phyloP scores from a whole-genome alignment of 2,113 vertebrate genomes.

The Myrmecophaga tridactyla region DNA sequence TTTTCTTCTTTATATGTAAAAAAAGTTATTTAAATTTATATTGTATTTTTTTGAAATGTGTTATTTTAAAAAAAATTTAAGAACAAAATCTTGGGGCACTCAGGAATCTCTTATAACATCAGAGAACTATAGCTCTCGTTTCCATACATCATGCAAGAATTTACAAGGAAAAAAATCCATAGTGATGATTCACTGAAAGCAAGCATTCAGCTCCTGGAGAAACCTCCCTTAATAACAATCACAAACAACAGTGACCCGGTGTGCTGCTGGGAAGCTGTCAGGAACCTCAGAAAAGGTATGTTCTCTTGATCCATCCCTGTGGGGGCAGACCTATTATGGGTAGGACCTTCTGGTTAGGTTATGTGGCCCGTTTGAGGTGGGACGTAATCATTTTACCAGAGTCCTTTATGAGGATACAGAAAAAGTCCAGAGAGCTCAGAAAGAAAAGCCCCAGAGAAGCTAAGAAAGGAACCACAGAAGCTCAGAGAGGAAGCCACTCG shows the following conservation, averaged over 20 bases:
- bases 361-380: too few relatives aligned
- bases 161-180: conserved; percentile 26
- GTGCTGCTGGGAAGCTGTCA: too few relatives aligned
- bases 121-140: conserved; percentile 13
- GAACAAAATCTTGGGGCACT: background rate
- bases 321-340: too few relatives aligned
- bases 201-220: background rate
- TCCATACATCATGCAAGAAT: conserved; percentile 3
- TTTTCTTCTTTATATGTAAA: background rate
- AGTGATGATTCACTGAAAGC: conserved; percentile 8
- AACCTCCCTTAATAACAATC: background rate
- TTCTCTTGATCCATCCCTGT: too few relatives aligned
- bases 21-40: background rate
- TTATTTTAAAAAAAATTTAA: conserved; percentile 12
- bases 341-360: too few relatives aligned
- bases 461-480: too few relatives aligned
- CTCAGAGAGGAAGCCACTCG: too few relatives aligned
- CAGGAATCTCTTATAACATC: background rate
- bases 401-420: too few relatives aligned
- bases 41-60: background rate
- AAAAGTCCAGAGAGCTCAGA: too few relatives aligned
- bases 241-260: background rate
- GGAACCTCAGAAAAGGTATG: too few relatives aligned
- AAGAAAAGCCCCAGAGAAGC: too few relatives aligned
- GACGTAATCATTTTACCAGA: too few relatives aligned